Percentiles rank a stretch among this genome's conserved stretches.
These are phyloP conservation scores for Aphis craccivora DNA, from an alignment of 1,140 invertebrate genomes.

Conservation along the genomic window DNA sequence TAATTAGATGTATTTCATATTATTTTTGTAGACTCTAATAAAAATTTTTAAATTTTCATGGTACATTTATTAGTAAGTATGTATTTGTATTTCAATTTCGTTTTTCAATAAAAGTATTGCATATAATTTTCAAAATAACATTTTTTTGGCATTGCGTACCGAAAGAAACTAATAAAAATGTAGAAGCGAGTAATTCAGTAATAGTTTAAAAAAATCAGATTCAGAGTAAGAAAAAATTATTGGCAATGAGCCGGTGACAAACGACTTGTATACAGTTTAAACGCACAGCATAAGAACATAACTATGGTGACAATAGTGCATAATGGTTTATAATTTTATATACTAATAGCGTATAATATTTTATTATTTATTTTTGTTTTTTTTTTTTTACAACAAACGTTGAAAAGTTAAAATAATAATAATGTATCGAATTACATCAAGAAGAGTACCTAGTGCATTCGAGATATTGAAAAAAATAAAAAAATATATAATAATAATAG, in stretches of 20 bases:
- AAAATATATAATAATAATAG: background rate
- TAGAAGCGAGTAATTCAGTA: background rate
- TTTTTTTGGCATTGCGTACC: background rate
- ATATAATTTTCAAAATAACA: background rate
- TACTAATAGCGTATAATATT: background rate
- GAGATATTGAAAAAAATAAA: background rate
- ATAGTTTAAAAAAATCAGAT: background rate
- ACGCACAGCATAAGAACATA: background rate
- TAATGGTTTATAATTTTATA: background rate
- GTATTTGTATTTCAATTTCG: background rate
- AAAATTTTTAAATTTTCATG: background rate
- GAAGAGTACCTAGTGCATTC: background rate
- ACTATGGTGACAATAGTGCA: background rate
- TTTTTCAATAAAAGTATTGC: background rate
- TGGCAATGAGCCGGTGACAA: background rate
- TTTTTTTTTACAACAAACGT: background rate
- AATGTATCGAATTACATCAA: background rate
- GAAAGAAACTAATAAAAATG: background rate
- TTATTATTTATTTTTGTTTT: background rate
- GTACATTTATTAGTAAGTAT: background rate
- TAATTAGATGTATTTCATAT: background rate
- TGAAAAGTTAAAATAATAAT: background rate
- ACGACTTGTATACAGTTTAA: background rate
- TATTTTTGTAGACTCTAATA: background rate
- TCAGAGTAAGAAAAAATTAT: background rate